A percentile compares a stretch with the other conserved stretches of the same genome.
These are phyloP conservation scores for Heliconius nattereri DNA, from an alignment of 1,140 invertebrate species.

Conservation along the genomic window DNA sequence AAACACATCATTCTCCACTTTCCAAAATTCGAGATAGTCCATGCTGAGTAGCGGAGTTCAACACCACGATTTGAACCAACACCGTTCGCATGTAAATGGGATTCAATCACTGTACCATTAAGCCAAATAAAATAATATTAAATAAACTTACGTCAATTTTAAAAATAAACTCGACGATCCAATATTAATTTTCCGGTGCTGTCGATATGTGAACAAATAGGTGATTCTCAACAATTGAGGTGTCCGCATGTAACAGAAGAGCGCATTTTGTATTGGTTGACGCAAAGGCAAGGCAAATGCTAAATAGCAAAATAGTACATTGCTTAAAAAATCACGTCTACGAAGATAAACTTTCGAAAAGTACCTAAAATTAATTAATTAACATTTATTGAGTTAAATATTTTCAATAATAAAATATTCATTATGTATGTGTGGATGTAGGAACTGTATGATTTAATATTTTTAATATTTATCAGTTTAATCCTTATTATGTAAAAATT, in stretches of 20 bases:
- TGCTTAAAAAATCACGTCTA: constrained; percentile 70
- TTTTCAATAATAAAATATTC: too few species aligned
- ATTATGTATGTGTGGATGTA: too few species aligned
- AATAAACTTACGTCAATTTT: constrained; percentile 66
- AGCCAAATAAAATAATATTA: background rate
- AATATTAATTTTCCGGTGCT: constrained; percentile 67
- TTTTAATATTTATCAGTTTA: too few species aligned
- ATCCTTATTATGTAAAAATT: too few species aligned
- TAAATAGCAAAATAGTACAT: constrained; percentile 67
- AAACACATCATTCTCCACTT: too few species aligned
- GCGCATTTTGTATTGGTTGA: constrained; percentile 45
- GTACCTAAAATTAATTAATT: constrained; percentile 51
- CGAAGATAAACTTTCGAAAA: constrained; percentile 64
- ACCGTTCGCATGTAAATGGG: too few species aligned
- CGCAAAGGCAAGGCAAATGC: constrained; percentile 56
- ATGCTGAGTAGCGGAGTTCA: too few species aligned
- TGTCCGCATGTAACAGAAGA: constrained; percentile 69
- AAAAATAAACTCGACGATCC: constrained; percentile 69
- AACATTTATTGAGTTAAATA: too few species aligned
- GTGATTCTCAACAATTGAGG: constrained; percentile 72
- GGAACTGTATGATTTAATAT: too few species aligned
- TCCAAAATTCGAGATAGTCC: too few species aligned
- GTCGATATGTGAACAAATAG: constrained; percentile 71
- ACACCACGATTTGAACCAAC: too few species aligned
- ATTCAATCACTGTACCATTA: too few species aligned